Conservation (phyloP, 2,113 vertebrate species). For the Barbus barbus region DNA sequence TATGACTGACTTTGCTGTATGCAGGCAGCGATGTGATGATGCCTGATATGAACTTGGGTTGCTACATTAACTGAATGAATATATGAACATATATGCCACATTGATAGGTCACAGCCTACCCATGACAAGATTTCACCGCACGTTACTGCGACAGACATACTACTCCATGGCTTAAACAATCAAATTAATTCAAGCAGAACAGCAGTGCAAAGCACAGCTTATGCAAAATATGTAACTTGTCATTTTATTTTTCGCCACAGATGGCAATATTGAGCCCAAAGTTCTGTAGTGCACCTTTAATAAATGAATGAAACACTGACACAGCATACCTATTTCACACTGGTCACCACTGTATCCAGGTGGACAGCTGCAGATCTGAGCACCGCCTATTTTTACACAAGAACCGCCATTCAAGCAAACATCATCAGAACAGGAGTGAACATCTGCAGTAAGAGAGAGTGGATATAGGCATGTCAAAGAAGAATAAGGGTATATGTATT, state of each 20-base stretch:
- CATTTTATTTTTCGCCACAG: not conserved
- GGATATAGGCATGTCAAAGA: not conserved
- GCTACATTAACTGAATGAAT: too few species aligned
- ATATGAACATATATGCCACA: too few species aligned
- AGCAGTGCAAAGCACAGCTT: not conserved
- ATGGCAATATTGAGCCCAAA: not conserved
- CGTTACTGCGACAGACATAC: too few species aligned
- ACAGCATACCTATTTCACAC: conserved; percentile 86
- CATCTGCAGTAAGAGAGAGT: conserved; percentile 69
- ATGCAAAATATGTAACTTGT: not conserved
- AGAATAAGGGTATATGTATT: not conserved
- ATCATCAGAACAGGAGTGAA: conserved; percentile 81
- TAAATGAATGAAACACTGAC: not conserved
- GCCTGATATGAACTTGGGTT: too few species aligned
- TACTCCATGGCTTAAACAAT: not conserved
- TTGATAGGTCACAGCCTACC: too few species aligned
- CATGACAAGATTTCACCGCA: too few species aligned
- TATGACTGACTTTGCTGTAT: too few species aligned
- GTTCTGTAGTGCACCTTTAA: conserved; percentile 1
- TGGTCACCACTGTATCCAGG: conserved; percentile 87
- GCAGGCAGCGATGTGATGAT: too few species aligned
- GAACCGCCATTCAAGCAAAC: conserved; percentile 88
- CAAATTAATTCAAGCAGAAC: not conserved
- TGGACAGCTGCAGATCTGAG: conserved; percentile 84
- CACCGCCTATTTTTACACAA: conserved; percentile 80